Conservation (phyloP, 2,113 vertebrate genomes). For the Rhea pennata region DNA sequence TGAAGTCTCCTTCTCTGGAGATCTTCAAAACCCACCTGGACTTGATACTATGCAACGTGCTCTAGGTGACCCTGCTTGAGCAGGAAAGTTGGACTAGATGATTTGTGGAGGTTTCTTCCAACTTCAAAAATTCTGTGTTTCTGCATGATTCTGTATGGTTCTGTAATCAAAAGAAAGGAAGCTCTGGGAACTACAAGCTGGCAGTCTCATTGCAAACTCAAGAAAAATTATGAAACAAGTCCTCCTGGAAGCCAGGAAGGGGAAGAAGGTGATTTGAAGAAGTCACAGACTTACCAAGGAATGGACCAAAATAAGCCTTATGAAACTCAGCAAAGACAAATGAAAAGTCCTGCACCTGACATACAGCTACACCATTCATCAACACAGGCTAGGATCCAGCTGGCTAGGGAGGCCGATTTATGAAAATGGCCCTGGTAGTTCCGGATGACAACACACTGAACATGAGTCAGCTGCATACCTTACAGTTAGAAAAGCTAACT, state of each 20-base stretch:
- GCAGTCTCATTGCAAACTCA: not conserved
- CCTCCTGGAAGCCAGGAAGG: not conserved
- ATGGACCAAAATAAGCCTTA: not conserved
- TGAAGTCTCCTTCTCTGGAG: no score
- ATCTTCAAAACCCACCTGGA: no score
- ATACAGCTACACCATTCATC: not conserved
- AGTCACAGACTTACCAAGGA: not conserved
- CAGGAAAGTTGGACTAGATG: no score
- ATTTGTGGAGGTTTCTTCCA: no score
- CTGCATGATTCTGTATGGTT: no score
- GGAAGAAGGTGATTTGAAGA: not conserved
- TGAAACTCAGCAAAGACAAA: not conserved
- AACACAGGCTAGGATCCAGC: not conserved
- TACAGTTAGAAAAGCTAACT: not conserved
- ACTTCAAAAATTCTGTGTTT: no score
- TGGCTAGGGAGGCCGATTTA: not conserved
- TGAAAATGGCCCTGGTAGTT: not conserved
- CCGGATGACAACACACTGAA: not conserved
- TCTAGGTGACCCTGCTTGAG: no score
- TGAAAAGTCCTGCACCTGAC: not conserved
- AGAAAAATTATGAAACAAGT: not conserved
- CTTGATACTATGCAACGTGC: no score
- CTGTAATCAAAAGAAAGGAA: not conserved
- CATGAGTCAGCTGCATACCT: rapidly evolving
- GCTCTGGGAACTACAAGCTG: not conserved